phyloP scores from a whole-genome alignment of 2,113 vertebrate species.

The Heloderma charlesbogerti region DNA sequence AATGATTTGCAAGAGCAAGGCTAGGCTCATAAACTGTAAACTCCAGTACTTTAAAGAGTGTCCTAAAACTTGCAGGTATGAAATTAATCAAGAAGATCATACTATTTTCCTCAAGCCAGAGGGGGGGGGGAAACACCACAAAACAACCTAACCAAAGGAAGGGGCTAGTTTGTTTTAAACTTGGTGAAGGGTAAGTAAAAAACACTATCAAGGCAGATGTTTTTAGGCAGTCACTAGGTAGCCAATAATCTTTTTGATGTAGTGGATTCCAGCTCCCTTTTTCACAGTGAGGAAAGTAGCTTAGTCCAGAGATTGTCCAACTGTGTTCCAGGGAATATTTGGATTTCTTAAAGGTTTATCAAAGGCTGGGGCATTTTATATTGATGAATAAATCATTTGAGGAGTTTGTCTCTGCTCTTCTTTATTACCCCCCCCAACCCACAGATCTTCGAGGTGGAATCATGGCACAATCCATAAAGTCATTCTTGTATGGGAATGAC shows the following conservation, averaged over 20 bases:
- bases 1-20: conserved; percentile 60
- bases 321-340: neutral
- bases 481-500: neutral
- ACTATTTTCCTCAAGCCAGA: conserved; percentile 13
- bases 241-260: neutral
- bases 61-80: conserved; percentile 43
- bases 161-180: conserved; percentile 41
- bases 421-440: neutral
- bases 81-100: conserved; percentile 66
- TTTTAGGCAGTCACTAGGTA: neutral
- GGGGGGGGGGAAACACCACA: neutral
- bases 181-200: conserved; percentile 43
- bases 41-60: conserved; percentile 40
- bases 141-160: neutral
- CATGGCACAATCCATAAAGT: neutral
- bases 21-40: conserved; percentile 65
- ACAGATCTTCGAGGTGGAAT: conserved; percentile 6
- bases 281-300: neutral
- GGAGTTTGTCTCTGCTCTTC: neutral
- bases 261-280: neutral
- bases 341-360: neutral
- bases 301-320: neutral
- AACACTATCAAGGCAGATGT: conserved; percentile 20
- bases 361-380: neutral
- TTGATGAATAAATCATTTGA: neutral